Percentiles rank a stretch among this genome's conserved stretches.
These are phyloP conservation scores for Macaca mulatta DNA, from an alignment of 2,113 vertebrate genomes.

Conservation along the genomic window DNA sequence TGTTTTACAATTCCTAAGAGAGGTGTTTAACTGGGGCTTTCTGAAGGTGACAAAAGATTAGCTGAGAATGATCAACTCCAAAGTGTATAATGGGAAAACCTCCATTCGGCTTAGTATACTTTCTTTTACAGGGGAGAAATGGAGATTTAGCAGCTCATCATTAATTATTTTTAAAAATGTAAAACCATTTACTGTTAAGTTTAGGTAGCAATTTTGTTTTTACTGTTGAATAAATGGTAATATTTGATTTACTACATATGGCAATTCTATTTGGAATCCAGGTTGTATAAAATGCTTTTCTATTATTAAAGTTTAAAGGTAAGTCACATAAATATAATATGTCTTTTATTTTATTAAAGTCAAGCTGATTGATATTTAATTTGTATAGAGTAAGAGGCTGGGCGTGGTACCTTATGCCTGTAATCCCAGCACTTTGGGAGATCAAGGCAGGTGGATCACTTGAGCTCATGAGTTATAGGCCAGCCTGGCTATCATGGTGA, in stretches of 20 bases:
- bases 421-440: no score
- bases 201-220: conserved; percentile 30
- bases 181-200: neutral
- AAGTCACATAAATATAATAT: neutral
- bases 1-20: neutral
- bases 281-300: neutral
- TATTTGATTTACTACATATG: neutral
- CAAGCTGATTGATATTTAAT: neutral
- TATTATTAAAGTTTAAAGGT: neutral
- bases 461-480: no score
- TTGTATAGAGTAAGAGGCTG: neutral
- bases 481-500: no score
- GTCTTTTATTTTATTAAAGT: neutral
- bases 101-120: neutral
- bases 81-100: neutral
- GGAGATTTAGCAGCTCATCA: neutral
- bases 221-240: neutral
- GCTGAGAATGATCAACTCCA: neutral
- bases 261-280: conserved; percentile 9
- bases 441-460: no score
- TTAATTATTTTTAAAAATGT: neutral
- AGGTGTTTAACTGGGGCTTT: neutral
- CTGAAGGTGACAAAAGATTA: neutral
- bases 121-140: neutral
- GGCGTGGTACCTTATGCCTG: no score